phyloP scores from a whole-genome alignment of 2,797 vertebrate genomes.

The Lophius americanus region DNA sequence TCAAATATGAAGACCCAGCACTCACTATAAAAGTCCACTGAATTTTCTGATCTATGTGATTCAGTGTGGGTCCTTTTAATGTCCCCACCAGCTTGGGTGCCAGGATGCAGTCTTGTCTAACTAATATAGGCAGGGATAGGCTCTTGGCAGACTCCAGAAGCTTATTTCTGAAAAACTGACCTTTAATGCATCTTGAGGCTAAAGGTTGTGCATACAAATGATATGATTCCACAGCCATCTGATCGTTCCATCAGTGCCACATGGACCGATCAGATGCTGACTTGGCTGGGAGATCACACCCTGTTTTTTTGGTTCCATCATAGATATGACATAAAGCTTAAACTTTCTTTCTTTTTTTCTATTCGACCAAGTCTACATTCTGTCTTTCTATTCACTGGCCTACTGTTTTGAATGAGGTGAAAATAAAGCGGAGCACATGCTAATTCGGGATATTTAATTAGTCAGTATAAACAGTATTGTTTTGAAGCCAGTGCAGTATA shows the following conservation, averaged over 20 bases:
- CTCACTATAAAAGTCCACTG: slow-evolving; percentile 8
- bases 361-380: slow-evolving; percentile 13
- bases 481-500: slow-evolving; percentile 60
- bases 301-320: slow-evolving; percentile 14
- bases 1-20: slow-evolving; percentile 12
- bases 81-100: slow-evolving; percentile 28
- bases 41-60: slow-evolving; percentile 6
- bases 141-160: slow-evolving; percentile 36
- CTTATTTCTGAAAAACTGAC: slow-evolving; percentile 72
- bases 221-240: slow-evolving; percentile 49
- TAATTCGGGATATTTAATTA: slow-evolving; percentile 63
- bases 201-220: slow-evolving; percentile 78
- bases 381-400: slow-evolving; percentile 18
- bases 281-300: neutral
- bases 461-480: slow-evolving; percentile 52
- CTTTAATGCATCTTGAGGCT: slow-evolving; percentile 75
- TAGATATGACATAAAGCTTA: slow-evolving; percentile 23
- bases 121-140: slow-evolving; percentile 29
- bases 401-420: slow-evolving; percentile 35
- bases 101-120: slow-evolving; percentile 32
- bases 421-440: slow-evolving; percentile 33
- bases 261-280: neutral
- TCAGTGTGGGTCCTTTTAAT: slow-evolving; percentile 19
- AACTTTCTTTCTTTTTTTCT: neutral
- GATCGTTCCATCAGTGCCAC: slow-evolving; percentile 41